Conservation (phyloP, 2,797 vertebrate species). For the Aselliscus stoliczkanus region DNA sequence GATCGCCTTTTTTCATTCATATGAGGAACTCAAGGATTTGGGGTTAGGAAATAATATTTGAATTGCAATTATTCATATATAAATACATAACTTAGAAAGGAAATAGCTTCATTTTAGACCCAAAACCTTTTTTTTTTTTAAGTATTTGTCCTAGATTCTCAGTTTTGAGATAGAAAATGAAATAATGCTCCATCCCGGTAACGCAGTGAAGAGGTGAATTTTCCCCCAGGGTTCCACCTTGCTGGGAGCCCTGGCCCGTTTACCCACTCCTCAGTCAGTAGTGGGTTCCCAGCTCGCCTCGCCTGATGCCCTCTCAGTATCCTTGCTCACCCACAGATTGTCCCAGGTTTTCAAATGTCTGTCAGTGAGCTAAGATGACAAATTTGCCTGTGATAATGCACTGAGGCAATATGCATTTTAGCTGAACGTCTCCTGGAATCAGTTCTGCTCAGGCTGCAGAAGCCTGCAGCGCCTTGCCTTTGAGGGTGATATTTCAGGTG, state of each 20-base stretch:
- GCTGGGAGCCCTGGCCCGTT: not conserved
- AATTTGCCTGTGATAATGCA: not conserved
- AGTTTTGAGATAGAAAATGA: slow-evolving; percentile 28
- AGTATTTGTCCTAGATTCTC: slow-evolving; percentile 20
- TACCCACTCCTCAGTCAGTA: fast-evolving
- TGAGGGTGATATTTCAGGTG: not conserved
- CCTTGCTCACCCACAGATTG: not conserved
- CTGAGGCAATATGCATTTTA: not conserved
- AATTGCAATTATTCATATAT: not conserved
- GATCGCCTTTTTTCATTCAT: not conserved
- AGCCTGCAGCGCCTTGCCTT: not conserved
- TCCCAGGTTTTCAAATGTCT: slow-evolving; percentile 33
- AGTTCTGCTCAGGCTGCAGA: not conserved
- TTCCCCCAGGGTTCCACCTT: not conserved
- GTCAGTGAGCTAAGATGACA: slow-evolving; percentile 25
- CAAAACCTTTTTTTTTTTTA: slow-evolving; percentile 10
- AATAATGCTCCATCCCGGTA: not conserved
- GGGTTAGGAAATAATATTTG: slow-evolving; percentile 20
- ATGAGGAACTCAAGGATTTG: not conserved
- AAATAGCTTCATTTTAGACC: not conserved
- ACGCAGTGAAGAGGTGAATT: not conserved
- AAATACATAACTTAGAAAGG: slow-evolving; percentile 36
- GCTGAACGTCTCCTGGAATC: slow-evolving; percentile 29
- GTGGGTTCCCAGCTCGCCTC: not conserved
- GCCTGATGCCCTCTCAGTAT: not conserved